phyloP scores from a whole-genome alignment of 2,113 vertebrate genomes.

The Macquaria australasica region DNA sequence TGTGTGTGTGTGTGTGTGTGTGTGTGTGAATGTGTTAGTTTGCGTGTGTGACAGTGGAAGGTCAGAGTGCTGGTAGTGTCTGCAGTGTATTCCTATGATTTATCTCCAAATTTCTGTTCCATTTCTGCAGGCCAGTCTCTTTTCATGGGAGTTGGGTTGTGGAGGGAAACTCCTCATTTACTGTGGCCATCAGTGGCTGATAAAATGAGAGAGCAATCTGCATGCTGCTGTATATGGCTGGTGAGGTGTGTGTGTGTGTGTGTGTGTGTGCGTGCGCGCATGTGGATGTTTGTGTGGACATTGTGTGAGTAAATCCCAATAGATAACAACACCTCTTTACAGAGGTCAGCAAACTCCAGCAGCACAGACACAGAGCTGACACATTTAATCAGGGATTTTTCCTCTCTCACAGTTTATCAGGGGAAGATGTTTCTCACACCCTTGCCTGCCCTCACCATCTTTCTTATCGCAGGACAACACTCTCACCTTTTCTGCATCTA shows the following conservation, averaged over 20 bases:
- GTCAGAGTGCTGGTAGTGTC: conserved; percentile 62
- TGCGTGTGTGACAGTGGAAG: conserved; percentile 59
- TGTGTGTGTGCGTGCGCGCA: background rate
- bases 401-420: conserved; percentile 60
- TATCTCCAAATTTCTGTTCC: conserved; percentile 57
- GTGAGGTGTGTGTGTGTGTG: conserved; percentile 16
- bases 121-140: conserved; percentile 35
- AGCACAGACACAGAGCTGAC: conserved; percentile 63
- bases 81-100: conserved; percentile 57
- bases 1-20: conserved; percentile 26
- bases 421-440: conserved; percentile 55
- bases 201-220: conserved; percentile 46
- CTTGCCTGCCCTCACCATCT: conserved; percentile 27
- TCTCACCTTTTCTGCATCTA: conserved; percentile 28
- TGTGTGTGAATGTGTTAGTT: conserved; percentile 17
- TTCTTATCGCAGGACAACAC: conserved; percentile 61
- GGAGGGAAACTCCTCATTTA: conserved; percentile 38
- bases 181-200: conserved; percentile 44
- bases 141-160: conserved; percentile 20
- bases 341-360: conserved; percentile 66
- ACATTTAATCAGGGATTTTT: conserved; percentile 70
- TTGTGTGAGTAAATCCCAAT: conserved; percentile 44
- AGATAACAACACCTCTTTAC: conserved; percentile 66
- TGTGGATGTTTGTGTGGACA: conserved; percentile 2
- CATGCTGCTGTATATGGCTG: conserved; percentile 11